phyloP scores from a whole-genome alignment of 2,888 invertebrate species.

The Rotaria magnacalcarata region DNA sequence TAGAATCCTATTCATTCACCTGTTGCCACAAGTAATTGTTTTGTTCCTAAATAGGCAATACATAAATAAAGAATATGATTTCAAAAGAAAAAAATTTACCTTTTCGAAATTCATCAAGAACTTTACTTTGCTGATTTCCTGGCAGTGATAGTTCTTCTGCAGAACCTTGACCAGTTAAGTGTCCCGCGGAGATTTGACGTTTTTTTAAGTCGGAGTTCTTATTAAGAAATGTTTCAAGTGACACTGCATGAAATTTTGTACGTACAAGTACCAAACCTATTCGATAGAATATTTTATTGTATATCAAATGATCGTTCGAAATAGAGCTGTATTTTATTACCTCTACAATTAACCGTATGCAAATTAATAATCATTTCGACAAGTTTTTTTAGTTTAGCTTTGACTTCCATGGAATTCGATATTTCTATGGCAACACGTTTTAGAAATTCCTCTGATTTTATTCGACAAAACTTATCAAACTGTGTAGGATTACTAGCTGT shows the following conservation, averaged over 20 bases:
- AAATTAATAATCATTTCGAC: background rate
- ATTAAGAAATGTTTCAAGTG: slow-evolving; percentile 15
- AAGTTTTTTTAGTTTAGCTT: background rate
- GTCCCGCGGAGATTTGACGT: background rate
- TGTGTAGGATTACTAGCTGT: background rate
- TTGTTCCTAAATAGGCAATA: background rate
- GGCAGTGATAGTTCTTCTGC: background rate
- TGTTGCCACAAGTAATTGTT: background rate
- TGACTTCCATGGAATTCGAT: no score
- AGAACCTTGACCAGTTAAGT: background rate
- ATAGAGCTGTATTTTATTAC: background rate
- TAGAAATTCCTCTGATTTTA: background rate
- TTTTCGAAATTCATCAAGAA: background rate
- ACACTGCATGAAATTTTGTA: slow-evolving; percentile 5
- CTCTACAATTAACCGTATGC: background rate
- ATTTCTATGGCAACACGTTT: background rate
- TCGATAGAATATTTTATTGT: no score
- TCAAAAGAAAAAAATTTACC: background rate
- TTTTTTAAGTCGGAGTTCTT: background rate
- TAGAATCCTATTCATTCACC: background rate
- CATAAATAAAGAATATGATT: background rate
- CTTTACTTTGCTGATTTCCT: background rate
- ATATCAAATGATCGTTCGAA: background rate
- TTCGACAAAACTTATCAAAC: background rate
- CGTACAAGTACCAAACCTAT: background rate